Evolutionary conservation across 2,113 vertebrate genomes (phyloP).

Genomic region (Panurus biarmicus): DNA sequence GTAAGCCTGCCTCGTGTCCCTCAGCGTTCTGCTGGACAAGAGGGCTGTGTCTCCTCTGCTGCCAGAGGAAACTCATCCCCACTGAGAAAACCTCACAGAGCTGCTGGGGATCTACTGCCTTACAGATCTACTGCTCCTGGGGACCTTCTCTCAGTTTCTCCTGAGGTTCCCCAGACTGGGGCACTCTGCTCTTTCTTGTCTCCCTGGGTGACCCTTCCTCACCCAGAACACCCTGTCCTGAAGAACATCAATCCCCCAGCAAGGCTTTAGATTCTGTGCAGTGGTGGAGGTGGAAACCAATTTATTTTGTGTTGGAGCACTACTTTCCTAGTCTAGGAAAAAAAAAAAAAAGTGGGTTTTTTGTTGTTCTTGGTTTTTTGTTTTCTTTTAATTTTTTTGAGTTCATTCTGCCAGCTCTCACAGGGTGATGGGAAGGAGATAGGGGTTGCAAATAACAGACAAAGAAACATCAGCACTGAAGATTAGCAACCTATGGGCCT

Average conservation of each 20-base stretch:
- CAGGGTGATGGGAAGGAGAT: neutral
- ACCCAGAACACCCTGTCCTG: neutral
- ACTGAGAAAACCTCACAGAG: neutral
- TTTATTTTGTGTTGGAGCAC: neutral
- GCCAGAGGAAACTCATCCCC: neutral
- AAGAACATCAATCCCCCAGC: neutral
- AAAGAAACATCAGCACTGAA: neutral
- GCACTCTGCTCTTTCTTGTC: neutral
- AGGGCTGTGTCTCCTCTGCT: neutral
- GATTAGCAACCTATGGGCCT: neutral
- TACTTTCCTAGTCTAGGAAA: neutral
- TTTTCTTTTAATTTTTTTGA: neutral
- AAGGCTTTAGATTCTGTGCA: neutral
- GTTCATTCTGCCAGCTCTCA: neutral
- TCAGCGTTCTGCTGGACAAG: neutral
- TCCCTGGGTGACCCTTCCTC: neutral
- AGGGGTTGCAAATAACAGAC: neutral
- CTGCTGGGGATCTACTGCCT: neutral
- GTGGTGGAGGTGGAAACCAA: neutral
- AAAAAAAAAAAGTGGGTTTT: too few relatives aligned
- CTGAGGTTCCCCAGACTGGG: neutral
- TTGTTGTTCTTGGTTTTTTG: too few relatives aligned
- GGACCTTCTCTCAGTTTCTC: neutral
- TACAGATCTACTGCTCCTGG: neutral
- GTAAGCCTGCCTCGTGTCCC: accelerated